A percentile compares a stretch with the other conserved stretches of the same genome.
These are phyloP conservation scores for Chrysochloris asiatica DNA, from an alignment of 2,113 vertebrate species.

Conservation along the genomic window DNA sequence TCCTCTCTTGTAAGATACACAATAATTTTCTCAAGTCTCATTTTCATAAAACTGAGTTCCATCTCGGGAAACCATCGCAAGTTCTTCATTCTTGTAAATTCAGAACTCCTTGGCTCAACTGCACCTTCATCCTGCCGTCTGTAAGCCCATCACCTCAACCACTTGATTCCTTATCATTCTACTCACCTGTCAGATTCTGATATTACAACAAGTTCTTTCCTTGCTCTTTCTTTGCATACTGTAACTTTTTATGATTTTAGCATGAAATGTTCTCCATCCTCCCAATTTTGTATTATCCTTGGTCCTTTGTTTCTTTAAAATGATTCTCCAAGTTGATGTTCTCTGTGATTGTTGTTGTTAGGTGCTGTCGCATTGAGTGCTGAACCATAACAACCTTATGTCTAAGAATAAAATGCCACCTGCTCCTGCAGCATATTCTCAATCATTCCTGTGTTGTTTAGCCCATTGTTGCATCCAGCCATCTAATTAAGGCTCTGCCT, in stretches of 20 bases:
- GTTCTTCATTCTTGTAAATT: neutral
- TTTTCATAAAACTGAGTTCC: neutral
- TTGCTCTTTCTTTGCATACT: neutral
- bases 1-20: neutral
- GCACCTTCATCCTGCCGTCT: too few species aligned
- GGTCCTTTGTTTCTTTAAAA: conserved; percentile 17
- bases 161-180: neutral
- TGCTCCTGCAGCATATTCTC: neutral
- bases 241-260: neutral
- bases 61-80: neutral
- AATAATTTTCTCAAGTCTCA: neutral
- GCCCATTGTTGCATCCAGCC: neutral
- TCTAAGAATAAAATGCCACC: neutral
- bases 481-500: neutral
- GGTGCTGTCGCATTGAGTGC: neutral
- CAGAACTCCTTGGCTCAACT: neutral
- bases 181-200: neutral
- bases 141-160: neutral
- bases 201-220: neutral
- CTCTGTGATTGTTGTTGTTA: neutral
- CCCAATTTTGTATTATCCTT: neutral
- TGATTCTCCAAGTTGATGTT: neutral
- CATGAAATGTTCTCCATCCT: neutral
- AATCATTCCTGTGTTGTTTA: too few species aligned
- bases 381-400: neutral